phyloP scores from a whole-genome alignment of 2,888 invertebrate species.

The Acrobasis consociella region DNA sequence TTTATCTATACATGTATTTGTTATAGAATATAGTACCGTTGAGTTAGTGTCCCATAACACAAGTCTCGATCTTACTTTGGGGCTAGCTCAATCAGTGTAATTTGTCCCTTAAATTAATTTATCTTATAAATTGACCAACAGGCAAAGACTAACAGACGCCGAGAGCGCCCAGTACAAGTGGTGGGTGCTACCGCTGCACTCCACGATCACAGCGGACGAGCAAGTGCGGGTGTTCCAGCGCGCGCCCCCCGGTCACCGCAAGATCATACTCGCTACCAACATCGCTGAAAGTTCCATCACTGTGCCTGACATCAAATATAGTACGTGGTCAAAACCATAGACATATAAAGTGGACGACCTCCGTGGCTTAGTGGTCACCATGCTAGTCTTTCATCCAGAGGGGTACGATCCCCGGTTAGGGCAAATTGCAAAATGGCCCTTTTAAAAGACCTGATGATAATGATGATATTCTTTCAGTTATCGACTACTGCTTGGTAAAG shows the following conservation, averaged over 20 bases:
- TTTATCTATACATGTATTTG: too few species aligned
- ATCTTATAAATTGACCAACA: conserved; percentile 30
- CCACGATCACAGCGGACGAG: conserved; percentile 90
- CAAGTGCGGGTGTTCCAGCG: conserved; percentile 84
- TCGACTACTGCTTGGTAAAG: conserved; percentile 97
- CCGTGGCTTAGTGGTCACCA: too few species aligned
- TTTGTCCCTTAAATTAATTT: too few species aligned
- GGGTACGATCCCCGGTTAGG: too few species aligned
- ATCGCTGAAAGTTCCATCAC: conserved; percentile 97
- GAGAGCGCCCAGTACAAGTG: conserved; percentile 63
- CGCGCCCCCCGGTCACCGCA: conserved; percentile 86
- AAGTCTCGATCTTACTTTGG: too few species aligned
- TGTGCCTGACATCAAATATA: conserved; percentile 93
- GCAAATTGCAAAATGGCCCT: too few species aligned
- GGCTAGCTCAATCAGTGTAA: too few species aligned
- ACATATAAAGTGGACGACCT: background rate
- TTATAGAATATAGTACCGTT: too few species aligned
- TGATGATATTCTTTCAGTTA: conserved; percentile 85
- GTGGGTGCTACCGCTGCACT: conserved; percentile 86
- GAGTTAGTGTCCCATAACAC: too few species aligned
- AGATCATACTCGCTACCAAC: conserved; percentile 94
- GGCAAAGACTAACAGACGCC: conserved; percentile 47
- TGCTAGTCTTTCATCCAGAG: too few species aligned
- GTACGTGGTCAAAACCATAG: conserved; percentile 61
- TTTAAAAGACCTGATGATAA: too few species aligned